phyloP scores from a whole-genome alignment of 2,797 vertebrate genomes.

The Gambusia yucatana region DNA sequence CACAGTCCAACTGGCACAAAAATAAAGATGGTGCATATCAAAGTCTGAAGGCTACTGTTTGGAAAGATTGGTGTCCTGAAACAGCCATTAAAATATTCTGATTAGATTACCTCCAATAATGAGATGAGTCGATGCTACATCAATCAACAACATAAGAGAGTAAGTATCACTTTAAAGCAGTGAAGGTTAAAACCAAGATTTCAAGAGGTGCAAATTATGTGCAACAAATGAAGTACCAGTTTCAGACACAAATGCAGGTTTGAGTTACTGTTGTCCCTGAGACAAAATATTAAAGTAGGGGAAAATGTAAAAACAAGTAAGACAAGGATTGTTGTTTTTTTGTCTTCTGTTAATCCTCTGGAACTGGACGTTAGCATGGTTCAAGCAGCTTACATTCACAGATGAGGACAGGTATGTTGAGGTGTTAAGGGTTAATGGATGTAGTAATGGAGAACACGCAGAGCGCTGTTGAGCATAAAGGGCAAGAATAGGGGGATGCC shows the following conservation, averaged over 20 bases:
- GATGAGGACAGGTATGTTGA: background rate
- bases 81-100: background rate
- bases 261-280: too few relatives aligned
- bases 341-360: background rate
- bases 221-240: too few relatives aligned
- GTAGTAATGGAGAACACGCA: background rate
- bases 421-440: background rate
- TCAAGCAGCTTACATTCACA: background rate
- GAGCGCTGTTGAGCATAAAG: background rate
- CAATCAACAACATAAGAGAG: background rate
- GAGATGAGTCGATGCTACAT: background rate
- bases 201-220: background rate
- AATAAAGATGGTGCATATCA: background rate
- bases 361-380: background rate
- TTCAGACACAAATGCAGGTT: too few relatives aligned
- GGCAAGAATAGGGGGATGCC: background rate
- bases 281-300: too few relatives aligned
- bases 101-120: background rate
- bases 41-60: background rate
- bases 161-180: background rate
- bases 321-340: too few relatives aligned
- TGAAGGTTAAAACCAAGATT: background rate
- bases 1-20: background rate
- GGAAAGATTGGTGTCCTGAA: background rate
- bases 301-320: too few relatives aligned